Evolutionary conservation across 1,140 invertebrate genomes (phyloP), one percentile per base, ranked within the genome.

Genomic region (Drosophila mojavensis): DNA sequence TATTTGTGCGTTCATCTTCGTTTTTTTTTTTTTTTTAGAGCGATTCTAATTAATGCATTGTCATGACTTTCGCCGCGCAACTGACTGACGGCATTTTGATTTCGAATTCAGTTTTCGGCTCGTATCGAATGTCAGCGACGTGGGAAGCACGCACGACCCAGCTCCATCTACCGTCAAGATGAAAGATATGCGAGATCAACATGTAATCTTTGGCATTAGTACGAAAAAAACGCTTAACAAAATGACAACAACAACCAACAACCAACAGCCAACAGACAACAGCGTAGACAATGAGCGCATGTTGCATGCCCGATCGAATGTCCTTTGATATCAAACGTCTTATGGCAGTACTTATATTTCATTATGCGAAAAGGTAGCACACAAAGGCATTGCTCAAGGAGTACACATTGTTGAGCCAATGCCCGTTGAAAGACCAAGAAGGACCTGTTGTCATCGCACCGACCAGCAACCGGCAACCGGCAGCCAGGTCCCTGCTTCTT

Each of bases 171-270:
- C 64, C 75, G 72, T 76, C 71, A 74, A 86, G 84, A 86, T 86
- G 76, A 86, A 86, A 86, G 83, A 86, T 86, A 86, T 83, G 84
- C 83, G 83, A 86, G 83, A 86, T 86, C 83, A 86, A 86, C 83
- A 88, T 86, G 83, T 89, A 86, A 86, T 86, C 83, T 86, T 86
- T 86, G 79, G 66, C 83, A 86, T 86, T 79, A 88, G 82, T 82
- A 77, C 79, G 63, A 75, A 64, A 71, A 62, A 70, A 86, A 78
- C 84, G 83, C 65, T 86, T 88, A 88, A 89, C 83, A 71, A 71
- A 75, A 73, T 79, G 80, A 83, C 72, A 79, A 83, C 61, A 70
- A 47, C 68, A 54, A 45, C 43, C 43, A 55, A 45, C 30, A 61
- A 74, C 50, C 9, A 30, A 47, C 0, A 45, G 11, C 17, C 4